Base-by-base conservation (phyloP, 2,113 vertebrate genomes). In the human (Homo sapiens) region DNA sequence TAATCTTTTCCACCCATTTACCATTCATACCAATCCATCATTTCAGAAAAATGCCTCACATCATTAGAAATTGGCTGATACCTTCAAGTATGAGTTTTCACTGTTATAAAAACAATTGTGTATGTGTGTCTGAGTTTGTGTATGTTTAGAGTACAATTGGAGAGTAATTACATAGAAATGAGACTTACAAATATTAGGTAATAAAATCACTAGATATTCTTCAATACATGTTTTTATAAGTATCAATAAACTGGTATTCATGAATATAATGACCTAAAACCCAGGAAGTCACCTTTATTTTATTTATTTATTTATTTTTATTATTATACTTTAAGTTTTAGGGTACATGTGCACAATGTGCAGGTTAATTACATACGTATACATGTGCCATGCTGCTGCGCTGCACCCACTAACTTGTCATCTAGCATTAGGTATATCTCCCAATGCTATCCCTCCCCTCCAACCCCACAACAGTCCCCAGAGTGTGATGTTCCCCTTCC, bases 21-120 rank as follows among this genome's bases (percentile, higher is more conserved):
- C 8, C 45, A 92, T n/a, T 59, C 43, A 52, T 43, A 89, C 23
- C 40, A 85, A 14, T 27, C 80, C n/a, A 75, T 75, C 2, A 55
- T 90, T 96, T 97, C 40, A 43, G 14, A n/a, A 82, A 96, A 86
- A 96, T 70, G 22, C 43, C 52, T 89, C 40, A 8, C 43, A 35
- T 85, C 23, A 76, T 59, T 78, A 43, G 35, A 22, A 81, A 70
- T n/a, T 45, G 43, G 30, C 22, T 92, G 20, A 27, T 40, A 76
- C 14, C 40, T 92, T 79, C 20, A 70, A 79, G 40, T 45, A 76
- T 80, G 75, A 6, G 6, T 81, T 86, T 89, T 81, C 27, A 50
- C 1, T 89, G 17, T n/a, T 90, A 17, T 76, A 59, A 93, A 86
- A 90, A 68, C 40, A 82, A 61, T 32, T 50, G 12, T 66, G 76